A percentile compares a stretch with the other conserved stretches of the same genome.
Evolutionary conservation across 2,797 vertebrate species (phyloP).

Genomic region (Morus bassanus): DNA sequence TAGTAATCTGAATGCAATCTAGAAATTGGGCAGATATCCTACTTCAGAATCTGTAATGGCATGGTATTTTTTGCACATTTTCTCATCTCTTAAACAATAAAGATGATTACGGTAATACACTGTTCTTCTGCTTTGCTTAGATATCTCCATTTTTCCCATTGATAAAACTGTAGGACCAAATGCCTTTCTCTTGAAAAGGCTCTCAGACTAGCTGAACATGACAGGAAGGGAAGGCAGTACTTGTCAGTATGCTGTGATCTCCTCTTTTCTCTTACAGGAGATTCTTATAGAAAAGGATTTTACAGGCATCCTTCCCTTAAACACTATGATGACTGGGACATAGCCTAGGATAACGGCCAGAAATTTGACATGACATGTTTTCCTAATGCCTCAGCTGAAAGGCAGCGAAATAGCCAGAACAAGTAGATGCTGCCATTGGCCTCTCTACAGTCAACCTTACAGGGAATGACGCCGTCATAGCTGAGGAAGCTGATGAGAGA

Average conservation of each 20-base stretch:
- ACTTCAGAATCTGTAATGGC: neutral
- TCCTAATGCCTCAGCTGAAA: neutral
- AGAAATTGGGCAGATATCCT: neutral
- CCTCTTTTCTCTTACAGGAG: neutral
- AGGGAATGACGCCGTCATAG: neutral
- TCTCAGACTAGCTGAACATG: neutral
- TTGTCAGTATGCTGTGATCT: neutral
- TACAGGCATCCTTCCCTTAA: neutral
- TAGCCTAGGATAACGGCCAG: neutral
- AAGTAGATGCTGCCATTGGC: neutral
- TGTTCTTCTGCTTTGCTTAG: neutral
- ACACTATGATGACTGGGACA: neutral
- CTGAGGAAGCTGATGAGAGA: neutral
- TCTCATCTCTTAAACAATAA: neutral
- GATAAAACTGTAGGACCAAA: neutral
- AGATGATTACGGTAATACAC: neutral
- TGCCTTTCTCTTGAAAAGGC: neutral
- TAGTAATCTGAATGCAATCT: neutral
- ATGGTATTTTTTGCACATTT: neutral
- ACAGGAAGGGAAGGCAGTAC: neutral
- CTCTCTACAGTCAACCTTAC: neutral
- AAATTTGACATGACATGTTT: neutral
- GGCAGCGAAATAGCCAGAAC: neutral
- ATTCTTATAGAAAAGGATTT: neutral
- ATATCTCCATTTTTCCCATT: neutral